These are phyloP conservation scores for Alethe diademata DNA, from an alignment of 2,113 vertebrate genomes.

Conservation along the genomic window DNA sequence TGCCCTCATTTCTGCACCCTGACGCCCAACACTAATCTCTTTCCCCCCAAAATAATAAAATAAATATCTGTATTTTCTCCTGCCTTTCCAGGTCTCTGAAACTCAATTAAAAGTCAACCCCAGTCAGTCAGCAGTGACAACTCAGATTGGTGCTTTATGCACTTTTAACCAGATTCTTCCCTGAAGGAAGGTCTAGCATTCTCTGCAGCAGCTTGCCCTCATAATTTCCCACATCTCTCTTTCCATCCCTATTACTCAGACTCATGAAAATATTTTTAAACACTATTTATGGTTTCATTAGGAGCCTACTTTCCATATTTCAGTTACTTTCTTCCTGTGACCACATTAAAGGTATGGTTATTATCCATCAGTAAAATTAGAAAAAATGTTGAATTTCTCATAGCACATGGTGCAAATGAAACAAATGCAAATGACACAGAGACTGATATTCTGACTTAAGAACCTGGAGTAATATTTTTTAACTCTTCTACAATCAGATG, in stretches of 20 bases:
- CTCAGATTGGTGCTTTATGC: not conserved
- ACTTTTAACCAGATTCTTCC: not conserved
- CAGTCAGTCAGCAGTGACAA: not conserved
- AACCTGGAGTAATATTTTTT: not conserved
- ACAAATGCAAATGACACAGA: not conserved
- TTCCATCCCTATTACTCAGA: not conserved
- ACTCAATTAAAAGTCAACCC: not conserved
- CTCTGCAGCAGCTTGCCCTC: not conserved
- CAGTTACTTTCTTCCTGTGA: not conserved
- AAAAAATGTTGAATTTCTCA: not conserved
- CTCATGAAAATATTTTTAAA: not conserved
- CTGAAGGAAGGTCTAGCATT: not conserved
- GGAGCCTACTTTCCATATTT: not conserved
- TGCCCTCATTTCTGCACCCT: not conserved
- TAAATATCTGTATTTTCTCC: not conserved
- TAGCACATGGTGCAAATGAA: not conserved
- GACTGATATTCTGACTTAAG: not conserved
- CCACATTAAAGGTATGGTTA: not conserved
- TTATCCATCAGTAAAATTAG: not conserved
- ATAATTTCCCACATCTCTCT: not conserved
- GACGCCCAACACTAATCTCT: accelerated
- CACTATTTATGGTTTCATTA: not conserved
- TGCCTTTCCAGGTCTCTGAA: not conserved
- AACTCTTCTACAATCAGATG: not conserved
- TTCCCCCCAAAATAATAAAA: not conserved